Percentiles rank a stretch among this genome's conserved stretches.
phyloP scores from a whole-genome alignment of 2,113 vertebrate species.

The Cheilinus undulatus region DNA sequence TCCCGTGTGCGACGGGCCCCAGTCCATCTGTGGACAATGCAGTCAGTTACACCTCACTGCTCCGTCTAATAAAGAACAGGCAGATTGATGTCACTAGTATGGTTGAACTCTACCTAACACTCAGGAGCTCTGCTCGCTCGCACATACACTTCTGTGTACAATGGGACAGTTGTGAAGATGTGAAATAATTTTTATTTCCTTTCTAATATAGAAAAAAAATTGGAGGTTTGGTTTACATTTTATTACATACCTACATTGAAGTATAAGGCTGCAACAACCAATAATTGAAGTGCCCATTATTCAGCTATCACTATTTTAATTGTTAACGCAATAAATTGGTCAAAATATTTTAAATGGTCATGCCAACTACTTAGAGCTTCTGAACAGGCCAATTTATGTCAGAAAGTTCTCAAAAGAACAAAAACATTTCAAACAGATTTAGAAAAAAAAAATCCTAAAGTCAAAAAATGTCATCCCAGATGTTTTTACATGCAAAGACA shows the following conservation, averaged over 20 bases:
- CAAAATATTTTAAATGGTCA: no score
- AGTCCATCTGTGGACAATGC: slow-evolving; percentile 88
- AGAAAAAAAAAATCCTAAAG: no score
- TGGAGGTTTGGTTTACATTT: slow-evolving; percentile 12
- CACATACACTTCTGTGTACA: slow-evolving; percentile 12
- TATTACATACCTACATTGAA: slow-evolving; percentile 18
- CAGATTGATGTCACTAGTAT: slow-evolving; percentile 86
- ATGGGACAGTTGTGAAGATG: slow-evolving; percentile 20
- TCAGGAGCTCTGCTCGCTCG: slow-evolving; percentile 51
- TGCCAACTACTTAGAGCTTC: no score
- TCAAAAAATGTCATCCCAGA: no score
- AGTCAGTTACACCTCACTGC: slow-evolving; percentile 88
- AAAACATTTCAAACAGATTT: no score
- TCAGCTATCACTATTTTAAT: not conserved
- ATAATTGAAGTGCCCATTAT: not conserved
- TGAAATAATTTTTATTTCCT: slow-evolving; percentile 45
- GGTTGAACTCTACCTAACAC: slow-evolving; percentile 83
- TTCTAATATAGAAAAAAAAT: slow-evolving; percentile 15
- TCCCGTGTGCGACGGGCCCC: slow-evolving; percentile 77
- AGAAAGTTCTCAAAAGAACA: no score
- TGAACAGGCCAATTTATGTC: no score
- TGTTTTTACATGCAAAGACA: no score
- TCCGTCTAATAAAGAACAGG: slow-evolving; percentile 86
- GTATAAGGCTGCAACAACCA: not conserved
- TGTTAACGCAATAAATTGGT: not conserved